Base-by-base conservation (phyloP, 1,140 invertebrate genomes). In the Scaptodrosophila lebanonensis region DNA sequence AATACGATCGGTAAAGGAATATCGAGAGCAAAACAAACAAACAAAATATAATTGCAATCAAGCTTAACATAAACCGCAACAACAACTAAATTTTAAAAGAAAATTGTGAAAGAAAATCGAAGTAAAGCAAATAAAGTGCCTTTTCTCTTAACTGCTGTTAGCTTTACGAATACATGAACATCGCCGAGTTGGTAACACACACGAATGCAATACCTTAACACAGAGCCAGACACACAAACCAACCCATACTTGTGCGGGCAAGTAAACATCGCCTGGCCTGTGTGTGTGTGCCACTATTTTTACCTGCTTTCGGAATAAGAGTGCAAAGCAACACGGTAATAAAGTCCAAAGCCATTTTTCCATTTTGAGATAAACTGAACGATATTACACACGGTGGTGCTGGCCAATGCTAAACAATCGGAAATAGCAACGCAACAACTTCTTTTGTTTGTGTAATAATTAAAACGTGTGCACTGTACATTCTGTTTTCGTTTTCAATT, bases 91-190 rank as follows among this genome's bases (percentile, higher is more conserved):
- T n/a, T 33, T 33, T 33, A 33, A 33, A 13, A 3, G 8, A 33
- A 33, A 33, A 4, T 3, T 8, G 9, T n/a, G 3, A 11, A 33
- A 33, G 12, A 33, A 3, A 33, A 33, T 33, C 32, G 9, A 33
- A 33, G 3, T n/a, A 59, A 59, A 58, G 47, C 47, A 64, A 53
- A 27, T 52, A 59, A 59, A 60, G 49, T 65, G 49, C 56, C 56
- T 59, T 59, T n/a, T 51, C 35, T 64, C 40, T 54, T 72, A 72
- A 56, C 69, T 72, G 61, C 66, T 69, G 40, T 72, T 72, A 72
- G 66, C 69, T 72, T 30, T 32, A 15, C 43, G 43, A 48, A 62
- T 35, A 16, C n/a, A 25, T 18, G 45, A 51, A 64, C 53, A 64
- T 58, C 58, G 42, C 53, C 13, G 12, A 61, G 47, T 63, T 63